Base-by-base conservation (phyloP, 2,797 vertebrate species). In the Avahi laniger region DNA sequence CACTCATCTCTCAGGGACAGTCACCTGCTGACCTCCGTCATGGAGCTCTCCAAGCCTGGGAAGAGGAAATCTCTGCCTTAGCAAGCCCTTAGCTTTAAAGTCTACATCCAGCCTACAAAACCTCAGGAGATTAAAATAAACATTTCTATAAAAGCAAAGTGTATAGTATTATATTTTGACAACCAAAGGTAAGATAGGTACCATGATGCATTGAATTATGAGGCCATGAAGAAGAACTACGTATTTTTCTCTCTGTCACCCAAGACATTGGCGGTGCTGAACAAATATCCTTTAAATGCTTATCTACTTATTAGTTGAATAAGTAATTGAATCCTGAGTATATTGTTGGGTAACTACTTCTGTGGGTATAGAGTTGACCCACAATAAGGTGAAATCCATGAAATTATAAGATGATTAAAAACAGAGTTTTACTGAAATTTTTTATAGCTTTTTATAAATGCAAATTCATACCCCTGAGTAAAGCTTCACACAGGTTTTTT, bases 391-490 rank as follows among this genome's bases (percentile, higher is more conserved):
- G 48, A 78, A 94, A 81, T 41, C 50, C 69, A 11, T 20, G 8
- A 13, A 63, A 90, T 33, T 26, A 50, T 70, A 15, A 83, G 17
- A 91, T 80, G 67, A 95, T 85, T 79, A 78, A 94, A 96, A 95
- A 61, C 11, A 86, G 43, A 15, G 33, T 30, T 94, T 79, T 83
- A 65, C 30, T 41, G 61, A 86, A 90, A 76, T 50, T 41, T 54
- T 54, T 81, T 89, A 83, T 46, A 59, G 61, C 54, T 85, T 91
- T 92, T 95, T 93, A 89, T 80, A 96, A 96, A 96, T 46, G 70
- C 65, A 92, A 76, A 96, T 93, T 70, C 30, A 87, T 46, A 30
- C 41, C 33, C 33, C 24, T 79, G 50, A 48, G 48, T 73, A 92
- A 76, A 79, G 54, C 59, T 75, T 89, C 69, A 75, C 6, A 7